phyloP scores from a whole-genome alignment of 1,140 invertebrate species.

The Heliconius nattereri region DNA sequence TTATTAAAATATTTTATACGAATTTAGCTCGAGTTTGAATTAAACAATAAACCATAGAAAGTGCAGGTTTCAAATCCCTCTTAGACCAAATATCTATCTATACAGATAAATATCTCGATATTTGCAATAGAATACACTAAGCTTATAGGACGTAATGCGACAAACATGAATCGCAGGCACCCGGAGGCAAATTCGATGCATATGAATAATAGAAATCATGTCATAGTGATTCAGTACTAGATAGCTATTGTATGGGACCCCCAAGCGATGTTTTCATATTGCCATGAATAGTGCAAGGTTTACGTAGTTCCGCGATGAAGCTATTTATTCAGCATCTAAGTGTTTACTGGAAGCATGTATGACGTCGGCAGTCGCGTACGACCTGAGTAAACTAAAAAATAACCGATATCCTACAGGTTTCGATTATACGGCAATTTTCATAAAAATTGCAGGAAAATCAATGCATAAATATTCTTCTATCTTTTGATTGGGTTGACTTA shows the following conservation, averaged over 20 bases:
- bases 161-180: conserved; percentile 44
- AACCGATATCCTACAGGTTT: too few species aligned
- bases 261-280: conserved; percentile 31
- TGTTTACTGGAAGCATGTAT: not conserved
- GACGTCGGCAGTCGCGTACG: not conserved
- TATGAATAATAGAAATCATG: conserved; percentile 64
- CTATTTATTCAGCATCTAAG: not conserved
- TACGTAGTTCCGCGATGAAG: not conserved
- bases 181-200: conserved; percentile 56
- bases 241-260: conserved; percentile 42
- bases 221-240: conserved; percentile 38
- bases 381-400: too few species aligned
- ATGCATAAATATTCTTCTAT: too few species aligned
- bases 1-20: too few species aligned
- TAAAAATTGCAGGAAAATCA: too few species aligned
- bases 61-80: too few species aligned
- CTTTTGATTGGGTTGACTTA: too few species aligned
- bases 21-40: too few species aligned
- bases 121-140: conserved; percentile 33
- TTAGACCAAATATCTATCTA: not conserved
- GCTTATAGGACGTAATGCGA: conserved; percentile 32
- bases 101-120: conserved; percentile 19
- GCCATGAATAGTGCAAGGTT: conserved; percentile 19
- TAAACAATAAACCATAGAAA: too few species aligned
- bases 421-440: too few species aligned